Evolutionary conservation across 2,888 invertebrate genomes (phyloP).

Genomic region (Perithous albicinctus): DNA sequence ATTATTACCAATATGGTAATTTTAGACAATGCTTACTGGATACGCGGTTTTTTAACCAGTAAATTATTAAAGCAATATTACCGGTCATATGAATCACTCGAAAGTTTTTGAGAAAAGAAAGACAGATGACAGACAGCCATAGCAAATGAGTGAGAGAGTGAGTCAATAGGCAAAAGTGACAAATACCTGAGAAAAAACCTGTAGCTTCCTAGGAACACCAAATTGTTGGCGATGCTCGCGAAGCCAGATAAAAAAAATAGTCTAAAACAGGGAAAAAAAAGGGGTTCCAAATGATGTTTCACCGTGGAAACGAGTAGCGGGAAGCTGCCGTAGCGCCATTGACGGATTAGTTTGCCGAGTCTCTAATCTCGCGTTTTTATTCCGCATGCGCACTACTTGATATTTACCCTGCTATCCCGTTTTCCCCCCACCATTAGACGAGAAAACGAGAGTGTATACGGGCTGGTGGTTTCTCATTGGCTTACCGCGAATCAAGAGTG

Average conservation of each 20-base stretch:
- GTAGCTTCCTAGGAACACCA: constrained; percentile 42
- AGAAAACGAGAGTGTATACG: constrained; percentile 67
- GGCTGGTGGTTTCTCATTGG: constrained; percentile 74
- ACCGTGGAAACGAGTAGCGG: constrained; percentile 72
- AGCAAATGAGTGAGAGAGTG: neutral
- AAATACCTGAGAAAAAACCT: constrained; percentile 57
- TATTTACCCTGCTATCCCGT: constrained; percentile 57
- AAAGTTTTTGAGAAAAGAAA: neutral
- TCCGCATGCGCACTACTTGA: constrained; percentile 67
- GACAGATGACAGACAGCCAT: neutral
- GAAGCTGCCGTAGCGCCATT: constrained; percentile 74
- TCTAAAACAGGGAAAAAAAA: constrained; percentile 36
- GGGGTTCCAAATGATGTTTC: constrained; percentile 58
- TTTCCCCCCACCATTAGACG: constrained; percentile 43
- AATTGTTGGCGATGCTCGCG: constrained; percentile 29
- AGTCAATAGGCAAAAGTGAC: constrained; percentile 47
- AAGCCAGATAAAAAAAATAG: constrained; percentile 44
- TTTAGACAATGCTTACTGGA: too few relatives aligned
- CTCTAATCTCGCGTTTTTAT: constrained; percentile 37
- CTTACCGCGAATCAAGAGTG: too few relatives aligned
- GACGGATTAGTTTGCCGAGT: constrained; percentile 69
- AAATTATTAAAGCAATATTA: too few relatives aligned
- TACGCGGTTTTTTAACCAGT: too few relatives aligned
- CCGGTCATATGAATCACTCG: too few relatives aligned
- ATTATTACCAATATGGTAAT: too few relatives aligned